Conservation (phyloP, 2,797 vertebrate genomes). For the Holocentrus rufus region DNA sequence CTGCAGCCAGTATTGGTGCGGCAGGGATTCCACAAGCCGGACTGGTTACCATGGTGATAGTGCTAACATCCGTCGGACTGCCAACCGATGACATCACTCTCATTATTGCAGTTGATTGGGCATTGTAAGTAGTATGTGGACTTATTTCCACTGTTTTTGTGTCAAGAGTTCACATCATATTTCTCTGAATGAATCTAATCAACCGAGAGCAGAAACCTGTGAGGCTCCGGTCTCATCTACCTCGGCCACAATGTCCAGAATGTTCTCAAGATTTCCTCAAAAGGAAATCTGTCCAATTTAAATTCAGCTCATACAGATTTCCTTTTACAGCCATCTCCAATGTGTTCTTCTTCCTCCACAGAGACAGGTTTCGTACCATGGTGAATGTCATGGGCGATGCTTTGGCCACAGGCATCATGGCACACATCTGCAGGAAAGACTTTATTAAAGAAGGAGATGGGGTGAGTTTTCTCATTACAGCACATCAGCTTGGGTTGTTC, state of each 20-base stretch:
- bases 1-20: conserved; percentile 95
- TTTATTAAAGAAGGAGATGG: conserved; percentile 90
- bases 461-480: conserved; percentile 78
- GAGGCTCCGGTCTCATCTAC: background rate
- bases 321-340: background rate
- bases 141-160: conserved; percentile 13
- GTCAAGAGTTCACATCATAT: conserved; percentile 65
- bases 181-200: conserved; percentile 15
- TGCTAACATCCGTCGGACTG: conserved; percentile 94
- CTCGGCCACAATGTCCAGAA: background rate
- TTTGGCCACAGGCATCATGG: conserved; percentile 95
- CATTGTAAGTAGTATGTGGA: conserved; percentile 85
- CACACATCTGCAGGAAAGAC: conserved; percentile 96
- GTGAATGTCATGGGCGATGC: conserved; percentile 97
- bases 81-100: conserved; percentile 96
- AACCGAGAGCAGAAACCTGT: background rate
- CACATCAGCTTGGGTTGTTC: background rate
- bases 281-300: background rate
- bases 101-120: conserved; percentile 96
- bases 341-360: conserved; percentile 67
- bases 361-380: conserved; percentile 97
- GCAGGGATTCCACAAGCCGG: conserved; percentile 96
- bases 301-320: background rate
- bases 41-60: conserved; percentile 97
- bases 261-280: too few species aligned